Base-by-base conservation (phyloP, 2,888 invertebrate genomes). In the Odontomyia ornata region DNA sequence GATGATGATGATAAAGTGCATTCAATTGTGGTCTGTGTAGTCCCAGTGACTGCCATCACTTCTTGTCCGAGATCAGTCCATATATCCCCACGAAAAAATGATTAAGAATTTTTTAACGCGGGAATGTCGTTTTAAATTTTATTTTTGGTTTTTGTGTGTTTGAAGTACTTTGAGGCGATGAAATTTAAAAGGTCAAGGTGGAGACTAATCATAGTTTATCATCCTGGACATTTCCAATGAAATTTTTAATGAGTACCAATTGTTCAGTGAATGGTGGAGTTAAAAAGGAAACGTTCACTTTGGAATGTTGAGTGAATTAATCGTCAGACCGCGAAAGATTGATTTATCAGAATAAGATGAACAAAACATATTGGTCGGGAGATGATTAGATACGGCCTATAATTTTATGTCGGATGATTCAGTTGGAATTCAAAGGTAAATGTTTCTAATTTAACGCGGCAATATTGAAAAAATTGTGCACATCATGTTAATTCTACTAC, bases 1-100 rank as follows among this genome's bases (percentile, higher is more conserved):
- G 18, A 28, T 36, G 65, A 65, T 65, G 65, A 64, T 64, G 62
- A 64, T 64, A 64, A 65, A 65, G 36, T 65, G 65, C 65, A 65
- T n/a, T 36, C 65, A 65, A 65, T 65, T 65, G 36, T 36, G 65
- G 36, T 9, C 65, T 18, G 27, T 18, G 36, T 36, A 9, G 28
- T 27, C 23, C 27, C 13, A 28, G 28, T 28, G 62, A 62, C 62
- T 28, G 62, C 28, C 28, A 62, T 52, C 5, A 9, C 52, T 52
- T 52, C 15, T 13, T 18, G 52, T 13, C 15, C 15, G 4, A 60
- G 3, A 52, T 52, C 7, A 4, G 18, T 52, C 57, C 57, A 60
- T 60, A 60, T 25, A 60, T 60, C 57, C 18, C 57, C 3, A 36
- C 4, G 57, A 60, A 18, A 25, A 60, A 25, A 25, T 25, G 21